A percentile compares a stretch with the other conserved stretches of the same genome.
phyloP scores from a whole-genome alignment of 2,888 invertebrate species.

The Eupsilia transversa region DNA sequence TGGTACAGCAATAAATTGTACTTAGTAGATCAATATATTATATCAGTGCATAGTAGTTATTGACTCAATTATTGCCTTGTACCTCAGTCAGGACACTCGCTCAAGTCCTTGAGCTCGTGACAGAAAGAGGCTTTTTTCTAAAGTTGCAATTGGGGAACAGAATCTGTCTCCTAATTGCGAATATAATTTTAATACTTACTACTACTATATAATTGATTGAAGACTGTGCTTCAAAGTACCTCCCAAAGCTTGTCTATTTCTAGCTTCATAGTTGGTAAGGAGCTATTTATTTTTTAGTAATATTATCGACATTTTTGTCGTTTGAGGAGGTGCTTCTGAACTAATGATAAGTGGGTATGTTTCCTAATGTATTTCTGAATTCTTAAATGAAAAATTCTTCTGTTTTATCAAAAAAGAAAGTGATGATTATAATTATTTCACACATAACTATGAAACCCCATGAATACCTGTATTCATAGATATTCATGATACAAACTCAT shows the following conservation, averaged over 20 bases:
- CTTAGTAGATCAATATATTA: background rate
- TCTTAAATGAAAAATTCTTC: no score
- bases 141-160: background rate
- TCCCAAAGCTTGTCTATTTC: constrained; percentile 72
- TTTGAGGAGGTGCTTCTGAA: constrained; percentile 87
- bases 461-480: background rate
- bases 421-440: background rate
- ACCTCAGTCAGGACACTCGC: background rate
- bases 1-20: background rate
- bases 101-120: background rate
- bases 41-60: background rate
- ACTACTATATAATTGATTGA: constrained; percentile 47
- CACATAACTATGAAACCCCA: background rate
- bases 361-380: background rate
- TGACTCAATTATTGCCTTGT: background rate
- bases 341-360: constrained; percentile 2
- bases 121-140: background rate
- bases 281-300: constrained; percentile 74
- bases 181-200: constrained; percentile 25
- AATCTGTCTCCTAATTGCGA: background rate
- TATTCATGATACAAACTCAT: constrained; percentile 68
- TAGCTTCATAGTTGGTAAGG: constrained; percentile 66
- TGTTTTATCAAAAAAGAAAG: background rate
- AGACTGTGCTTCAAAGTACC: constrained; percentile 72
- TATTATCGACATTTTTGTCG: constrained; percentile 61